Evolutionary conservation across 1,140 invertebrate genomes (phyloP).

Genomic region (Zaprionus vittiger): DNA sequence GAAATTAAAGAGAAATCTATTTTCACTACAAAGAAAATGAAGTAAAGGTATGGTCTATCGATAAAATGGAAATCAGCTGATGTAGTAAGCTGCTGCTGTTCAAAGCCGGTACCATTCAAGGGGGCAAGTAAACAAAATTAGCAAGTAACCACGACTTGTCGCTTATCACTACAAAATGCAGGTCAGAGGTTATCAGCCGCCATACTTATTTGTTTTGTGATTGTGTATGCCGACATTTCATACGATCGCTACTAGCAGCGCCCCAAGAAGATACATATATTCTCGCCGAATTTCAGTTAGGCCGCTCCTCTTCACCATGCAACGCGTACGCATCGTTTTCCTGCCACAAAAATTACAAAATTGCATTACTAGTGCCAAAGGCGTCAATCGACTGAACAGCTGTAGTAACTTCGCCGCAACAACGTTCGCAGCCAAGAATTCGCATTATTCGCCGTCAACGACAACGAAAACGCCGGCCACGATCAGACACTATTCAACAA

Average conservation of each 20-base stretch:
- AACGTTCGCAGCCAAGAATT: conserved; percentile 15
- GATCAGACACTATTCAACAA: conserved; percentile 35
- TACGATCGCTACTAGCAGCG: conserved; percentile 12
- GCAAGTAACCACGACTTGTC: not conserved
- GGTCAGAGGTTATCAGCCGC: conserved; percentile 43
- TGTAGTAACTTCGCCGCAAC: conserved; percentile 17
- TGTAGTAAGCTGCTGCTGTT: not conserved
- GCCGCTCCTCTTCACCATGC: conserved; percentile 12
- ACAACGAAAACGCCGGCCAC: conserved; percentile 1
- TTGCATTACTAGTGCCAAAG: not conserved
- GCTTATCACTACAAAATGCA: conserved; percentile 47
- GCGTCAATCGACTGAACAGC: conserved; percentile 18
- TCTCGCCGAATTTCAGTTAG: conserved; percentile 14
- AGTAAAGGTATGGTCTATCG: not conserved
- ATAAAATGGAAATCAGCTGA: conserved; percentile 31
- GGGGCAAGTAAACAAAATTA: conserved; percentile 30
- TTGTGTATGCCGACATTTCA: not conserved
- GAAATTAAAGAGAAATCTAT: not conserved
- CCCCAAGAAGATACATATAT: conserved; percentile 27
- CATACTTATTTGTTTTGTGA: not conserved
- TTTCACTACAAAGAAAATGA: no score
- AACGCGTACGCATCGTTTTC: not conserved
- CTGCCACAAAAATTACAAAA: not conserved
- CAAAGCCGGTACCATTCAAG: conserved; percentile 8
- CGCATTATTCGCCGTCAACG: conserved; percentile 21